Base-by-base conservation (phyloP, 1,140 invertebrate genomes). In the Ostrea edulis region DNA sequence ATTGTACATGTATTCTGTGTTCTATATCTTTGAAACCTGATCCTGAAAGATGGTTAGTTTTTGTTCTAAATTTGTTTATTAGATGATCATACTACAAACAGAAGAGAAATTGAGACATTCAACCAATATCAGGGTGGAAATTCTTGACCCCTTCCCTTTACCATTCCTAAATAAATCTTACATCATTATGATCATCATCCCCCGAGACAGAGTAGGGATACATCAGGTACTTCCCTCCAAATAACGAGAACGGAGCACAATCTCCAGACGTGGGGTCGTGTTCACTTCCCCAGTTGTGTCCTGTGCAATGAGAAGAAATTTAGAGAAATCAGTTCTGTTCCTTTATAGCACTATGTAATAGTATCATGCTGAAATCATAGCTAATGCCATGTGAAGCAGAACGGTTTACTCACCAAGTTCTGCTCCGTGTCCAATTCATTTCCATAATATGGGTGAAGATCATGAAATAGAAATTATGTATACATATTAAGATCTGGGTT, bases 201-300 rank as follows among this genome's bases (percentile, higher is more conserved):
- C 98, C 98, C 94, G 97, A 98, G 84, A 99, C 98, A 90, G 98
- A 98, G 94, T 99, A 99, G 0, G 98, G 98, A 95, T 99, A 99
- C 98, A 99, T 99, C 71, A 99, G 96, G 95, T 98, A 99, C 87
- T 98, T 98, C 65, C 98, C 98, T 95, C 98, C 88, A 12, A 97
- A 93, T 51, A 97, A 93, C 97, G 92, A 97, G 94, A 97, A 97
- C 11, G 98, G 98, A 93, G 97, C 98, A 94, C 98, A 99, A 95
- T 99, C 98, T 77, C 97, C 97, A 87, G 98, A 97, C 95, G 98
- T 98, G 44, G 98, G 98, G 96, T 98, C 98, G 95, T 99, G 98
- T 94, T 99, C 98, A 5, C 98, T 98, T 25, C 98, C 98, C 98
- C 98, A 99, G 95, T 99, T 99, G 93, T 99, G 98, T 35, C 98